Conservation (phyloP, 2,888 invertebrate species). For the Seira ritae region DNA sequence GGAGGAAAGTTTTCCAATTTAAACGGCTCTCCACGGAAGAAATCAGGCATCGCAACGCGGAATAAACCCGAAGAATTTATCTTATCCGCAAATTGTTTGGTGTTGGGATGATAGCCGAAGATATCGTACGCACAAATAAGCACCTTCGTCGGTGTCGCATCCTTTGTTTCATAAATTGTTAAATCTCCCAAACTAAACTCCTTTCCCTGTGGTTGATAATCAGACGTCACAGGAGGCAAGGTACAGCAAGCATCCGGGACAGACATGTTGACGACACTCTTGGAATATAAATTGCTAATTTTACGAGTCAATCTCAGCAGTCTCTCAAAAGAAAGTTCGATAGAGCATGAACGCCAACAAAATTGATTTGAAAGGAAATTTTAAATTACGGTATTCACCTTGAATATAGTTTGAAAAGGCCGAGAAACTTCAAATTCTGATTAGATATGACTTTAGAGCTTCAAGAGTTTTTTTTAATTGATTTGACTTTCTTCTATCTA, state of each 20-base stretch:
- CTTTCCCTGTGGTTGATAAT: slow-evolving; percentile 64
- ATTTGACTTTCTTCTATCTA: too few relatives aligned
- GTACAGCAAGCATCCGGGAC: slow-evolving; percentile 67
- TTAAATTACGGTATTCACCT: too few relatives aligned
- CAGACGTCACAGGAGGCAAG: slow-evolving; percentile 67
- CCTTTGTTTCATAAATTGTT: slow-evolving; percentile 67
- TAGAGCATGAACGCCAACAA: too few relatives aligned
- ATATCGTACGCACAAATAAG: slow-evolving; percentile 69
- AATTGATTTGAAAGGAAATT: too few relatives aligned
- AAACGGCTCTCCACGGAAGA: slow-evolving; percentile 60
- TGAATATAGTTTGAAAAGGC: too few relatives aligned
- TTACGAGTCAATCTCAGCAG: too few relatives aligned
- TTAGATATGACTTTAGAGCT: too few relatives aligned
- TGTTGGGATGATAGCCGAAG: slow-evolving; percentile 65
- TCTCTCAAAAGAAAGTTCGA: too few relatives aligned
- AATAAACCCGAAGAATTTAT: slow-evolving; percentile 59
- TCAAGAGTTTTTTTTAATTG: too few relatives aligned
- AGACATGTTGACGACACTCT: too few relatives aligned
- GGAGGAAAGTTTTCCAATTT: slow-evolving; percentile 63
- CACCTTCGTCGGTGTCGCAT: slow-evolving; percentile 32
- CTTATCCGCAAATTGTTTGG: slow-evolving; percentile 65
- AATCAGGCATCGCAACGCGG: slow-evolving; percentile 69
- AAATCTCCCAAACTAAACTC: slow-evolving; percentile 55
- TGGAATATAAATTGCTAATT: too few relatives aligned
- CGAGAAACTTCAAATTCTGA: too few relatives aligned